phyloP scores from a whole-genome alignment of 2,113 vertebrate genomes.

The Toxotes jaculatrix region DNA sequence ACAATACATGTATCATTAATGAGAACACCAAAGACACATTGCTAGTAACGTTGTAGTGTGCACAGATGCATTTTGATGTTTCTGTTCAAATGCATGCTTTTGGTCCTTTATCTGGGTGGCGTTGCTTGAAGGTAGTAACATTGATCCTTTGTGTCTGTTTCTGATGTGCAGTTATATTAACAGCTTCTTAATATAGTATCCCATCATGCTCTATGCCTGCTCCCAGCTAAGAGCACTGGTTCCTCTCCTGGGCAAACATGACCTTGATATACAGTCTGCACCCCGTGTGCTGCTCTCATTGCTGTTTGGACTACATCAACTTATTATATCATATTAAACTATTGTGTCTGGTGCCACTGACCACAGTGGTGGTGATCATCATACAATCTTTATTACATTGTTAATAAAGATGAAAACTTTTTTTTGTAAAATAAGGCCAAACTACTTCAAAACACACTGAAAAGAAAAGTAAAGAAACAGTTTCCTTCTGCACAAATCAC shows the following conservation, averaged over 20 bases:
- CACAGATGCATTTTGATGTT: neutral
- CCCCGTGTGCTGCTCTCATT: slow-evolving; percentile 47
- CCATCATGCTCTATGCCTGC: slow-evolving; percentile 55
- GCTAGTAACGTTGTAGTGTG: no score
- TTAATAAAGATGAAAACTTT: no score
- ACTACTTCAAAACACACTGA: no score
- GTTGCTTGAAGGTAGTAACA: neutral
- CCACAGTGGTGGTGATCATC: neutral
- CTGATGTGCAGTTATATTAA: slow-evolving; percentile 27
- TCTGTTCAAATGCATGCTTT: neutral
- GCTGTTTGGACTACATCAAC: slow-evolving; percentile 28
- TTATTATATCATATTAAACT: slow-evolving; percentile 12
- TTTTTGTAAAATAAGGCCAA: neutral
- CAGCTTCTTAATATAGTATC: slow-evolving; percentile 64
- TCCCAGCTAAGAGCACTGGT: slow-evolving; percentile 63
- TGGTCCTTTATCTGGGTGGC: neutral
- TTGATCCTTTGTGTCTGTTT: slow-evolving; percentile 28
- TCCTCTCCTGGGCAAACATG: slow-evolving; percentile 65
- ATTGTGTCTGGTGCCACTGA: neutral
- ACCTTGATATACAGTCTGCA: slow-evolving; percentile 65
- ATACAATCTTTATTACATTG: neutral
- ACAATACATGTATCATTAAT: neutral
- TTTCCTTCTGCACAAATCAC: neutral
- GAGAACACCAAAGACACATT: neutral
- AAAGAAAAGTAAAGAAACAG: no score